phyloP scores from a whole-genome alignment of 2,797 vertebrate species.

The Myotis daubentonii region DNA sequence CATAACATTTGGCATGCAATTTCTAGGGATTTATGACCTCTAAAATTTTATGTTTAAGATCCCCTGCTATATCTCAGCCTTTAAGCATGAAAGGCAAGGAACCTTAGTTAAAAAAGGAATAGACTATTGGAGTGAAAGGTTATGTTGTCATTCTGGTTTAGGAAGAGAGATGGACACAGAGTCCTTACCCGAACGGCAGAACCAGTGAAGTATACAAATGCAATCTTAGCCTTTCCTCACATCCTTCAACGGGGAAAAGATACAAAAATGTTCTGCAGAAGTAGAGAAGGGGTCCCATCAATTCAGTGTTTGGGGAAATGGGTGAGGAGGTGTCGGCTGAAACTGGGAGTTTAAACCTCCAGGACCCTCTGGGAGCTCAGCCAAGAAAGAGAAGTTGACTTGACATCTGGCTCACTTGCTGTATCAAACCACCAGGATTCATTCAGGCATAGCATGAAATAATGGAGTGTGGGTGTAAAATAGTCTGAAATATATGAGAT shows the following conservation, averaged over 20 bases:
- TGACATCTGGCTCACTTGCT: not conserved
- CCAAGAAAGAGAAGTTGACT: not conserved
- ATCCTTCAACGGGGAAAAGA: not conserved
- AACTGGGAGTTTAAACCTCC: not conserved
- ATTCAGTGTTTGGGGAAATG: not conserved
- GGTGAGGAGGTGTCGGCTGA: not conserved
- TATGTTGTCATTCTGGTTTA: not conserved
- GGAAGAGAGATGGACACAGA: not conserved
- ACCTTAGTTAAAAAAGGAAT: not conserved
- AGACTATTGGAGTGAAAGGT: conserved; percentile 9
- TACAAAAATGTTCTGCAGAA: not conserved
- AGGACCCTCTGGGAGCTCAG: not conserved
- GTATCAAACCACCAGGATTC: not conserved
- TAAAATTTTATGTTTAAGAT: not conserved
- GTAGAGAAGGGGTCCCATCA: not conserved
- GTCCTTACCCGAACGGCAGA: not conserved
- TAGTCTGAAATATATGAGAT: conserved; percentile 59
- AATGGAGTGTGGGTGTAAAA: conserved; percentile 55
- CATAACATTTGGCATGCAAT: not conserved
- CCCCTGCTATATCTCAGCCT: not conserved
- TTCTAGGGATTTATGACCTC: not conserved
- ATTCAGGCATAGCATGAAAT: conserved; percentile 24
- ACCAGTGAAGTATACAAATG: not conserved
- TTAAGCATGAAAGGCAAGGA: conserved; percentile 15
- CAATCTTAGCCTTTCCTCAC: not conserved